Evolutionary conservation across 2,888 invertebrate species (phyloP).

Genomic region (Amphipoea lucens): DNA sequence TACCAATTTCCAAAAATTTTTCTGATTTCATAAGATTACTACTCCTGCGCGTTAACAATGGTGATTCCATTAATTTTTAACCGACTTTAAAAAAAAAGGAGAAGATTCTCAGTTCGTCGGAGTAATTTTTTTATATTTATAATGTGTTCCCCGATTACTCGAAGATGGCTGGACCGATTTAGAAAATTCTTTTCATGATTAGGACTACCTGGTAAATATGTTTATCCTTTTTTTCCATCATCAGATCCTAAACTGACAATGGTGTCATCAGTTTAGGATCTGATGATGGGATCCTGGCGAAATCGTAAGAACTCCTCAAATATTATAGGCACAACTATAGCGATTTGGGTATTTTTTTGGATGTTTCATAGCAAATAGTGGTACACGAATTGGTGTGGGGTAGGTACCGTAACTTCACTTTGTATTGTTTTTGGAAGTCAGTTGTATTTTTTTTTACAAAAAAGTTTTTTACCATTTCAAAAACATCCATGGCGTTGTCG

Average conservation of each 20-base stretch:
- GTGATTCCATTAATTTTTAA: not conserved
- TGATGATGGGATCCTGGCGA: not conserved
- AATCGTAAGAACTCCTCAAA: not conserved
- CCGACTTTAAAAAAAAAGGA: not conserved
- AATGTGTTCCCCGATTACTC: not conserved
- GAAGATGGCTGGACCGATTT: not conserved
- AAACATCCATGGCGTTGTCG: not conserved
- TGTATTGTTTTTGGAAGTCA: too few species aligned
- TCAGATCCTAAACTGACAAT: too few species aligned
- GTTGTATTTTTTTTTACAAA: too few species aligned
- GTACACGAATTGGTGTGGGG: too few species aligned
- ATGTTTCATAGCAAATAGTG: not conserved
- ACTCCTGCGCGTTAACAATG: not conserved
- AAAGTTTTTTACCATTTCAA: too few species aligned
- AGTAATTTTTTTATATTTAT: not conserved
- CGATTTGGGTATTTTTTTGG: not conserved
- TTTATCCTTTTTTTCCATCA: too few species aligned
- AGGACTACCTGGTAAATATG: too few species aligned
- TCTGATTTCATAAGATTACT: not conserved
- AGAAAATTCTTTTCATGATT: too few species aligned
- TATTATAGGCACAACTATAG: not conserved
- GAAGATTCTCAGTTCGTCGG: not conserved
- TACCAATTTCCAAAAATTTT: conserved; percentile 7
- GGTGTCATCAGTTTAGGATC: not conserved
- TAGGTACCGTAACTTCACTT: too few species aligned